phyloP scores from a whole-genome alignment of 2,797 vertebrate genomes.

The Peromyscus melanophrys region DNA sequence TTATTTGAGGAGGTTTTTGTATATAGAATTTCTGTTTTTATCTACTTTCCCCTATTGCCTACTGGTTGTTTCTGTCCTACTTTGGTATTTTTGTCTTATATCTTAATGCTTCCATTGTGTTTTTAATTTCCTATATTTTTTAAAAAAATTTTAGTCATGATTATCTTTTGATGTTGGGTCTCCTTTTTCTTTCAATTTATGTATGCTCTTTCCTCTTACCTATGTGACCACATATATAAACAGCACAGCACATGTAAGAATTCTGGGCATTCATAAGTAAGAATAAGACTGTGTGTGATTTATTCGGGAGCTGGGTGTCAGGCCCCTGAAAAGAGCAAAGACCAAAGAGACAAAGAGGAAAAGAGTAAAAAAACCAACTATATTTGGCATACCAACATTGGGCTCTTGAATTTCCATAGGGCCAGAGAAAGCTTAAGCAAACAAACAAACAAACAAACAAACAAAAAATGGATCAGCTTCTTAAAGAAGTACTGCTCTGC shows the following conservation, averaged over 20 bases:
- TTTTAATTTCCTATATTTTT: neutral
- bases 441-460: too few species aligned
- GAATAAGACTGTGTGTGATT: too few species aligned
- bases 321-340: too few species aligned
- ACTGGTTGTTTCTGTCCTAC: neutral
- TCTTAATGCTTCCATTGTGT: conserved; percentile 15
- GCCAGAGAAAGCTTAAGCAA: too few species aligned
- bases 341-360: too few species aligned
- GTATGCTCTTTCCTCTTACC: neutral
- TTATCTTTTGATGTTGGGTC: neutral
- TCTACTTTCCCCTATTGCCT: neutral
- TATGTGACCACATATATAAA: neutral
- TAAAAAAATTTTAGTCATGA: neutral
- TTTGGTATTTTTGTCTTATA: conserved; percentile 38
- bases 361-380: too few species aligned
- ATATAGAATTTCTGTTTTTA: neutral
- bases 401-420: too few species aligned
- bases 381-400: too few species aligned
- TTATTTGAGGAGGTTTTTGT: neutral
- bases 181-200: neutral
- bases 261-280: too few species aligned
- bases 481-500: too few species aligned
- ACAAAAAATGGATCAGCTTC: too few species aligned
- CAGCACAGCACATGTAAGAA: neutral
- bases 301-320: too few species aligned